Conservation (phyloP, 53 echinoderm and acorn worm genomes). For the Paracentrotus lividus region DNA sequence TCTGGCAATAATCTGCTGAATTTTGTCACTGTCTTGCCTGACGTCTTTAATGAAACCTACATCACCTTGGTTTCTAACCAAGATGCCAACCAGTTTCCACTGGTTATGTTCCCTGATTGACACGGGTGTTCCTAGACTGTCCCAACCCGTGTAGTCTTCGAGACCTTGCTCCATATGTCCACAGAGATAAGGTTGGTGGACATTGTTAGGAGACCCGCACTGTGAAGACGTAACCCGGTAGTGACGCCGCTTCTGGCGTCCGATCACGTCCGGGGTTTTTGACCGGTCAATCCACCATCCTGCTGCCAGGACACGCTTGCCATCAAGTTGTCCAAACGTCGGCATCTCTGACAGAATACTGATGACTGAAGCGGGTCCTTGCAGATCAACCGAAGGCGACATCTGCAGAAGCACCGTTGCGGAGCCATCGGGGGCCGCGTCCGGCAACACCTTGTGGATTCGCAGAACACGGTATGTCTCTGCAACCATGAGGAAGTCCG, state of each 20-base stretch:
- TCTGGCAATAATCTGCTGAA: slow-evolving; percentile 5
- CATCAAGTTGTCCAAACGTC: background rate
- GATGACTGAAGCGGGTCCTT: slow-evolving; percentile 5
- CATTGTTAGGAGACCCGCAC: slow-evolving; percentile 46
- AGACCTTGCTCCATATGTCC: slow-evolving; percentile 52
- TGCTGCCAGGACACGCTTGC: slow-evolving; percentile 59
- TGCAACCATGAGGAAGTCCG: slow-evolving; percentile 26
- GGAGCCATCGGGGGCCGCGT: background rate
- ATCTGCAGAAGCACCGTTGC: slow-evolving; percentile 23
- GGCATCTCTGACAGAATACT: background rate
- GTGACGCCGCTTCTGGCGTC: slow-evolving; percentile 64
- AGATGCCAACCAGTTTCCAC: slow-evolving; percentile 54
- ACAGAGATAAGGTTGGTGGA: slow-evolving; percentile 43
- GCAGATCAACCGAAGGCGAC: slow-evolving; percentile 1
- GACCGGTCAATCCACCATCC: slow-evolving; percentile 58
- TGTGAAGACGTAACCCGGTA: slow-evolving; percentile 18
- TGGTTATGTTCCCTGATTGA: slow-evolving; percentile 37
- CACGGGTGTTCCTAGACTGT: slow-evolving; percentile 51
- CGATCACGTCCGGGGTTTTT: slow-evolving; percentile 10
- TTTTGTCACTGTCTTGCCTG: slow-evolving; percentile 19
- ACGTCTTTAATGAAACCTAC: slow-evolving; percentile 44
- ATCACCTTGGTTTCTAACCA: slow-evolving; percentile 21
- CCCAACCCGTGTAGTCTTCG: slow-evolving; percentile 32
- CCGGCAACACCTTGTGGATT: slow-evolving; percentile 38
- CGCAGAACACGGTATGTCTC: slow-evolving; percentile 52